phyloP scores from a whole-genome alignment of 2,888 invertebrate species.

The Nephrotoma flavescens region DNA sequence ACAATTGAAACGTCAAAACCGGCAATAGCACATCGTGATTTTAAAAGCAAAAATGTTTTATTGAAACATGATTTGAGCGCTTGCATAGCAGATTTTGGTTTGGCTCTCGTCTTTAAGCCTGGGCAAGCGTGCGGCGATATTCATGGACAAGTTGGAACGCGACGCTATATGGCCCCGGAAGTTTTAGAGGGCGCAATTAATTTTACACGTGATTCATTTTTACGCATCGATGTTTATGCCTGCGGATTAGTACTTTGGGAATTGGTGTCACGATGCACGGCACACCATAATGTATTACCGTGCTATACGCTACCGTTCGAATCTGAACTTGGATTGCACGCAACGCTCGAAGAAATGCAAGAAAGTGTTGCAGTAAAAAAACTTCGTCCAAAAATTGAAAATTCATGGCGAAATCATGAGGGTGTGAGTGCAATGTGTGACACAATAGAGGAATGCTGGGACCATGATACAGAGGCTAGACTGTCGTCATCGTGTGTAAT shows the following conservation, averaged over 20 bases:
- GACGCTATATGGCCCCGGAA: slow-evolving; percentile 93
- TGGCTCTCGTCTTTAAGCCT: slow-evolving; percentile 83
- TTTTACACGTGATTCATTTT: slow-evolving; percentile 86
- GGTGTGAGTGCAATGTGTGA: slow-evolving; percentile 73
- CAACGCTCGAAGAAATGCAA: slow-evolving; percentile 88
- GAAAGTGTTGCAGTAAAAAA: slow-evolving; percentile 88
- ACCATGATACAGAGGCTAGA: slow-evolving; percentile 93
- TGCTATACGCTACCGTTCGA: slow-evolving; percentile 88
- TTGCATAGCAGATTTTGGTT: slow-evolving; percentile 94
- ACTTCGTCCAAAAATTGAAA: slow-evolving; percentile 67
- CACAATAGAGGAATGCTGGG: slow-evolving; percentile 98
- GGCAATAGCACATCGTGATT: slow-evolving; percentile 91
- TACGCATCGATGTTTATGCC: slow-evolving; percentile 96
- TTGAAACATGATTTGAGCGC: slow-evolving; percentile 81
- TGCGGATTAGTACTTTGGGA: slow-evolving; percentile 95
- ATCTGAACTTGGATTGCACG: slow-evolving; percentile 80
- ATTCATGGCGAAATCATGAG: slow-evolving; percentile 78
- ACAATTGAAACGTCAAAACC: slow-evolving; percentile 57
- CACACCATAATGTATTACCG: slow-evolving; percentile 51
- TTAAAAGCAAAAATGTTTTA: slow-evolving; percentile 94
- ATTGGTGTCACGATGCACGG: slow-evolving; percentile 62
- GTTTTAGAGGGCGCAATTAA: slow-evolving; percentile 93
- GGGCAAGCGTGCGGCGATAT: slow-evolving; percentile 82
- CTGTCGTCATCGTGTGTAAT: slow-evolving; percentile 91
- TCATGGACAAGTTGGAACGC: slow-evolving; percentile 86